A percentile compares a stretch with the other conserved stretches of the same genome.
Conservation (phyloP, 2,113 vertebrate genomes). For the Microtus ochrogaster region DNA sequence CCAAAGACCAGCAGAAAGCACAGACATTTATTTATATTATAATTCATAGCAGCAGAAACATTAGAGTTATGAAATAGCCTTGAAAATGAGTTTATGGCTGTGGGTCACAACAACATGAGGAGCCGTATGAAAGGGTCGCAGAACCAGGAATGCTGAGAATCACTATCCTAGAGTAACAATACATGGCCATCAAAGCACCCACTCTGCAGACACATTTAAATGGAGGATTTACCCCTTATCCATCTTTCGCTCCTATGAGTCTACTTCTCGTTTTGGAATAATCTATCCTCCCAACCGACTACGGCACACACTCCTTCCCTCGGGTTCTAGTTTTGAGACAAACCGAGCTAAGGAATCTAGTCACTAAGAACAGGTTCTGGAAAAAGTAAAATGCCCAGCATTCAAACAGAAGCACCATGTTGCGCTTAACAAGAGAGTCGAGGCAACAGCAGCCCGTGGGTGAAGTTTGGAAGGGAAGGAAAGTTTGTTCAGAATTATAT, state of each 20-base stretch:
- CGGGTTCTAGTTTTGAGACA: not conserved
- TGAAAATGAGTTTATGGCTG: not conserved
- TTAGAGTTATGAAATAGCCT: not conserved
- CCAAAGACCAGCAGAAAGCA: not conserved
- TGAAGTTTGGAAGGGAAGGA: not conserved
- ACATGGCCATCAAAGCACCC: not conserved
- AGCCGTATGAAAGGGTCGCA: not conserved
- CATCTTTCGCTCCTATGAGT: not conserved
- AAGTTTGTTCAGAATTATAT: not conserved
- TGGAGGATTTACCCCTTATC: not conserved
- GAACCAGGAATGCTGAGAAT: not conserved
- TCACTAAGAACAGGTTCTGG: not conserved
- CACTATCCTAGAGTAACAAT: not conserved
- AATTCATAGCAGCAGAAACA: not conserved
- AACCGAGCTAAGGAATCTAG: not conserved
- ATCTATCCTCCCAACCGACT: not conserved
- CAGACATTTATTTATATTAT: not conserved
- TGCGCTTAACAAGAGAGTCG: accelerated
- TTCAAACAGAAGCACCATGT: not conserved
- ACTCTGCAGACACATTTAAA: not conserved
- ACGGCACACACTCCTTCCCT: not conserved
- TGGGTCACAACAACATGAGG: not conserved
- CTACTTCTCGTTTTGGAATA: not conserved
- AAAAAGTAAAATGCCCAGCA: not conserved
- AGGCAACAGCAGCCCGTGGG: not conserved